Conservation (phyloP, 2,888 invertebrate species). For the Drosophila bunnanda region DNA sequence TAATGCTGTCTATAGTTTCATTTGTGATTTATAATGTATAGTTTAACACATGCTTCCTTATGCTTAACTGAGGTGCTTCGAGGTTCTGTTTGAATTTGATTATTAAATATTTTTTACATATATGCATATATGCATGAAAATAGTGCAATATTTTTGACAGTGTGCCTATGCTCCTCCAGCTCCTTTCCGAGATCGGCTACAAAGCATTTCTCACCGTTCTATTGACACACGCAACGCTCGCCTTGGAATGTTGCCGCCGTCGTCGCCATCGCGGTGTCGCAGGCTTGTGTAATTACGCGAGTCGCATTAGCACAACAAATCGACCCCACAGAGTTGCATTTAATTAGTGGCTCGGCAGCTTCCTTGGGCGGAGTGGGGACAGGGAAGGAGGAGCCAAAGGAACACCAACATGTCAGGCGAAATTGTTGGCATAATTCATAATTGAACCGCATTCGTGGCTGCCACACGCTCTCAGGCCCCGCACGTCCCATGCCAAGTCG, state of each 20-base stretch:
- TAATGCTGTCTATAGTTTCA: neutral
- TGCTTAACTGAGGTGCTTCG: neutral
- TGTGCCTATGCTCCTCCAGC: constrained; percentile 10
- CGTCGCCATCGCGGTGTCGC: constrained; percentile 29
- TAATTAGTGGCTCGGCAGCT: constrained; percentile 62
- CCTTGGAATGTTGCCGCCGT: constrained; percentile 67
- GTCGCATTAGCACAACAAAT: constrained; percentile 76
- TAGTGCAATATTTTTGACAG: neutral
- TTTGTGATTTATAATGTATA: neutral
- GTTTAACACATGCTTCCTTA: neutral
- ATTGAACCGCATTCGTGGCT: constrained; percentile 67
- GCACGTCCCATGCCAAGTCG: constrained; percentile 10
- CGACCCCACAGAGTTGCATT: constrained; percentile 71
- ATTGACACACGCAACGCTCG: constrained; percentile 77
- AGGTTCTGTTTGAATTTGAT: neutral
- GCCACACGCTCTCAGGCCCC: constrained; percentile 27
- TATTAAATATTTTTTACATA: too few relatives aligned
- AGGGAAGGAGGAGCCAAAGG: neutral
- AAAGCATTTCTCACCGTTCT: constrained; percentile 59
- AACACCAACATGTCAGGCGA: constrained; percentile 52
- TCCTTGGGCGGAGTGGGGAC: neutral
- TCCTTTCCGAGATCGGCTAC: constrained; percentile 35
- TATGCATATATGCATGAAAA: neutral
- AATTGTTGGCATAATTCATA: constrained; percentile 77
- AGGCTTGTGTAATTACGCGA: constrained; percentile 65